Base-by-base conservation (phyloP, 2,888 invertebrate species). In the Steinernema scapterisci region DNA sequence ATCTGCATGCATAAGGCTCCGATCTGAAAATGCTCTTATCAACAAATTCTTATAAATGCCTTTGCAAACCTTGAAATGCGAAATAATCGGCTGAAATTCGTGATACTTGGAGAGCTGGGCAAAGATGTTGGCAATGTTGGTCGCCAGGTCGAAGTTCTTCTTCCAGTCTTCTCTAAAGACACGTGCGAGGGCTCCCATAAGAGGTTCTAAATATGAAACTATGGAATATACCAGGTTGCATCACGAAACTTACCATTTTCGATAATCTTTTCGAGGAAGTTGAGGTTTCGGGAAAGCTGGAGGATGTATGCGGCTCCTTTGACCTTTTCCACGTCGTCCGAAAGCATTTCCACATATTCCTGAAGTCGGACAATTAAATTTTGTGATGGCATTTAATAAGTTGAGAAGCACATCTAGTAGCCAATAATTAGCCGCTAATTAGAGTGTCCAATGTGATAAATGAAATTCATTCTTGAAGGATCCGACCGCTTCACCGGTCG, bases 101-200 rank as follows among this genome's bases (percentile, higher is more conserved):
- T 93, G 92, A 88, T 95, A 97, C 51, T 94, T 93, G 13, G 97
- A 97, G 88, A 99, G 95, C 88, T 95, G 97, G 88, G 95, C 95
- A 90, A 97, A 97, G 85, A 95, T 94, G 88, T 95, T 95, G 80
- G 96, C 93, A 87, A 99, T 94, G 89, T 96, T 96, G 83, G 95
- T 96, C 83, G 95, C 95, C 76, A 99, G 90, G 88, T 97, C 96
- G 86, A 96, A 93, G 88, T 94, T 97, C 88, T 94, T 92, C 89
- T 94, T 94, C 94, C 96, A 97, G 89, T 99, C 97, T 90, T 99
- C 99, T 81, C 97, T 91, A 73, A 99, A 90, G 44, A 97, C 95
- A 87, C 99, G 91, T 13, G 96, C 94, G 83, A 99, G 90, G 51
- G 97, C 97, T 90, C 96, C 96, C 72, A 99, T 90, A 73, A 97